Base-by-base conservation (phyloP, 2,888 invertebrate genomes). In the Tridacna crocea region DNA sequence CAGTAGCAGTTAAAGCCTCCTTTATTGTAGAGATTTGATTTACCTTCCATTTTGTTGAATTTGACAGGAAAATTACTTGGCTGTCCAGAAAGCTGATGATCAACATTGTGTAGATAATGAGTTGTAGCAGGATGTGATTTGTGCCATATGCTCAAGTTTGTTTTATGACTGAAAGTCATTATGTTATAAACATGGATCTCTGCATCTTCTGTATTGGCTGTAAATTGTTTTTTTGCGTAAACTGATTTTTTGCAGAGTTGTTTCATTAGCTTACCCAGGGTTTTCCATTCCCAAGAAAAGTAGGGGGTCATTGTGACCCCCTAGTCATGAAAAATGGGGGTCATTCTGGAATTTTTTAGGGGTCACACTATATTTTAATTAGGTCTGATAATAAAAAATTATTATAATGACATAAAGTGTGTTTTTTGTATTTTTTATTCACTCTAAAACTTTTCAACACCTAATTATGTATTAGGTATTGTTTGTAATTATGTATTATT, bases 31-130 rank as follows among this genome's bases (percentile, higher is more conserved):
- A 55, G n/a, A 55, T 63, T 26, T 63, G 63, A 63, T 63, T 15
- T 63, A 63, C 13, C 13, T 26, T 22, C 11, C 24, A 15, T 63
- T 24, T 26, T 27, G 63, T 63, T 63, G 63, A 27, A 63, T 27
- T 26, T 63, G 63, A 63, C 63, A 63, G 27, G 63, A 26, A 63
- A 63, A 63, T 63, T 24, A 63, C 63, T 63, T 63, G 63, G 15
- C 63, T 63, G 63, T 63, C 63, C 63, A 27, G 15, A 13, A 63
- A 22, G 11, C 26, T 26, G 63, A 63, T 63, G 24, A 63, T 63
- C 26, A 63, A 27, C 63, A 63, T 63, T 26, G 63, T 26, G 15
- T 63, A 22, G 26, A 6, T 63, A 63, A 63, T 26, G 63, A 26
- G 15, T 63, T 27, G 15, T 63, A 63, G 26, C 63, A 63, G 26